phyloP scores from a whole-genome alignment of 2,888 invertebrate genomes.

The Clivina fossor region DNA sequence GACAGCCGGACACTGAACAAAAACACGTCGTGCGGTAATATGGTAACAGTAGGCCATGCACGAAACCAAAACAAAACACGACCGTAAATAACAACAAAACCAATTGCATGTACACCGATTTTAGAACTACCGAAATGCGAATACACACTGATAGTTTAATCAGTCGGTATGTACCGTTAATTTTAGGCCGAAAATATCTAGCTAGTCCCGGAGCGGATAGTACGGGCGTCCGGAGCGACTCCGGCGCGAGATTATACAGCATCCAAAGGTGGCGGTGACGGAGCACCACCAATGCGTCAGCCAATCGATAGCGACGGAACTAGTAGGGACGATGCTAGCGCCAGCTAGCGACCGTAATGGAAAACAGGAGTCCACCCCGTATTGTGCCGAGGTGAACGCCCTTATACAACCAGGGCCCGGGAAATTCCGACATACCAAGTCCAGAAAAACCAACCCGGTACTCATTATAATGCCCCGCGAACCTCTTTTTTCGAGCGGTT shows the following conservation, averaged over 20 bases:
- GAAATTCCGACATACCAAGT: background rate
- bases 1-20: no score
- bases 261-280: constrained; percentile 33
- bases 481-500: no score
- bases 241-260: constrained; percentile 32
- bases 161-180: no score
- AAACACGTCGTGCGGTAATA: no score
- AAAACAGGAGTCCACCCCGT: constrained; percentile 16
- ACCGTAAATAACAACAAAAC: no score
- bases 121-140: no score
- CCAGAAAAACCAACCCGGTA: background rate
- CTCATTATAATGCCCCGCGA: no score
- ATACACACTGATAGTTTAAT: no score
- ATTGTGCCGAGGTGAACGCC: constrained; percentile 34
- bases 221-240: constrained; percentile 30
- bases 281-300: constrained; percentile 26
- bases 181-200: constrained; percentile 28
- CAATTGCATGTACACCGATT: no score
- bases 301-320: constrained; percentile 27
- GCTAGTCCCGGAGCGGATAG: constrained; percentile 21
- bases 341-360: constrained; percentile 22
- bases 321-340: constrained; percentile 17
- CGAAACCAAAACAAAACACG: no score
- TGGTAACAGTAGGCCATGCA: no score
- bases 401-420: constrained; percentile 20